phyloP scores from a whole-genome alignment of 2,113 vertebrate genomes.

The Elgaria multicarinata region DNA sequence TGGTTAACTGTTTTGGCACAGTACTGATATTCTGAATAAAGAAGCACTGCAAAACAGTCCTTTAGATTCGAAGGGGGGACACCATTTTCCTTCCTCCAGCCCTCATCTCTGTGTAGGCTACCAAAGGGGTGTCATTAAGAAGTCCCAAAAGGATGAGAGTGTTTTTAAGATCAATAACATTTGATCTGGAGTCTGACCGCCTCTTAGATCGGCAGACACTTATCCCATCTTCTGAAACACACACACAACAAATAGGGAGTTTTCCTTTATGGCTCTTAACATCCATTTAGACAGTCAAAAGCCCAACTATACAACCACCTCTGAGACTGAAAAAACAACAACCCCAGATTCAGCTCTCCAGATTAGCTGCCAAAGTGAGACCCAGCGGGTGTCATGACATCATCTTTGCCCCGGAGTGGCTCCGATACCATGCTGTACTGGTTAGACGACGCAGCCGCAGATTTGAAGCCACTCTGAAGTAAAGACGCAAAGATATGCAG shows the following conservation, averaged over 20 bases:
- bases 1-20: background rate
- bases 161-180: background rate
- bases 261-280: background rate
- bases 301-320: background rate
- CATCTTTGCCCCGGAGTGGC: too few relatives aligned
- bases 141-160: background rate
- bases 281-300: fast-evolving
- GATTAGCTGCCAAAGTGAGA: constrained; percentile 18
- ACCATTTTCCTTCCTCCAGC: background rate
- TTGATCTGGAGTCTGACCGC: background rate
- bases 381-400: too few relatives aligned
- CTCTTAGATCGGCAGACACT: background rate
- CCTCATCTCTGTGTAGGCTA: background rate
- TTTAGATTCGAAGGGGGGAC: background rate
- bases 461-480: too few relatives aligned
- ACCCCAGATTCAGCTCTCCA: background rate
- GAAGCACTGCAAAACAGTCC: background rate
- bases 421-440: too few relatives aligned
- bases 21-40: background rate
- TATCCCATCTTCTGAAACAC: background rate
- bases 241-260: background rate
- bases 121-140: background rate
- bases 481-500: too few relatives aligned
- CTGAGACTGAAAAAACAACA: background rate
- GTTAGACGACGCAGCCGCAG: too few relatives aligned